Percentiles rank a stretch among this genome's conserved stretches.
Evolutionary conservation across 1,140 invertebrate genomes (phyloP).

Genomic region (Neodiprion lecontei): DNA sequence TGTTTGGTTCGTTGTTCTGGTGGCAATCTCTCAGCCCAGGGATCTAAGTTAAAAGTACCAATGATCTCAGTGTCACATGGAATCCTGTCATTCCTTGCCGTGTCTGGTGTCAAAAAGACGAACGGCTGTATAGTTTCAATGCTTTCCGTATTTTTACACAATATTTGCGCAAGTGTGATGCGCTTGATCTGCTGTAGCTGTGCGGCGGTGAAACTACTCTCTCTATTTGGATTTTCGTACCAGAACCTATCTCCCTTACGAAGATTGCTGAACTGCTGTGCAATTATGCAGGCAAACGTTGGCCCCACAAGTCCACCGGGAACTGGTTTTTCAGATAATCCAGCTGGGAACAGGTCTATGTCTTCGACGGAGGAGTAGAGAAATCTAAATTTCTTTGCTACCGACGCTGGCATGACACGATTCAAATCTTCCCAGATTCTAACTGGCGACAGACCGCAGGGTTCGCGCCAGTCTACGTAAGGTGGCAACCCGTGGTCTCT

Average conservation of each 20-base stretch:
- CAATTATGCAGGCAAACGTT: conserved; percentile 95
- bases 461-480: conserved; percentile 82
- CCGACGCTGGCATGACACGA: conserved; percentile 71
- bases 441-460: conserved; percentile 78
- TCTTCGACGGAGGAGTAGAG: conserved; percentile 81
- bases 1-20: conserved; percentile 9
- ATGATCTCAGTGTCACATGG: conserved; percentile 73
- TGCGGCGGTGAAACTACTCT: conserved; percentile 78
- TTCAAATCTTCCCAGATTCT: conserved; percentile 79
- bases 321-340: conserved; percentile 82
- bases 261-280: conserved; percentile 88
- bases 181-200: conserved; percentile 88
- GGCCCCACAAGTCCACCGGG: conserved; percentile 89
- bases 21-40: conserved; percentile 64
- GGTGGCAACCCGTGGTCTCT: conserved; percentile 89
- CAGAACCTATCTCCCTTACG: conserved; percentile 93
- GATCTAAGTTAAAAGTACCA: conserved; percentile 72
- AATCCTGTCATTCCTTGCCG: conserved; percentile 69
- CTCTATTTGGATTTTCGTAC: conserved; percentile 82
- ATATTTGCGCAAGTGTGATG: conserved; percentile 79
- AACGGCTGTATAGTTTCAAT: conserved; percentile 77
- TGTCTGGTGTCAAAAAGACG: conserved; percentile 75
- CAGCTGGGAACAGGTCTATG: conserved; percentile 91
- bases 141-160: conserved; percentile 84
- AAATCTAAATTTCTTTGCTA: conserved; percentile 67